Evolutionary conservation across 2,888 invertebrate species (phyloP), one percentile per base, ranked within the genome.

Genomic region (Eupelmus urozonus): DNA sequence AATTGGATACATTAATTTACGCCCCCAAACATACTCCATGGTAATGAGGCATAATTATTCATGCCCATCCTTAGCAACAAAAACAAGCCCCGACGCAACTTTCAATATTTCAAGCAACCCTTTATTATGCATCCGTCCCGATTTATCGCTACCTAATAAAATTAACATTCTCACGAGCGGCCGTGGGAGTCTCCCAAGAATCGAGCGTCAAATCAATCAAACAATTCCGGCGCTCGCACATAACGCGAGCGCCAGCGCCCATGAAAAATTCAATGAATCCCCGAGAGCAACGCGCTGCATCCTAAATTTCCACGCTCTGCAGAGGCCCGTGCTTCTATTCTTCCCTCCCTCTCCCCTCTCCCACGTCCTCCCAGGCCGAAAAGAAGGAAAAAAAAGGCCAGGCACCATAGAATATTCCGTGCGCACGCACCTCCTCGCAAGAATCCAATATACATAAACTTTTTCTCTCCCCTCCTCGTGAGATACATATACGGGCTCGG

Each of bases 371-470:
- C 59, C n/a, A n/a, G n/a, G n/a, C 3, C 45, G 23, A 45, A 70
- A 49, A 71, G 49, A 25, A 59, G 13, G n/a, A n/a, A n/a, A n/a
- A n/a, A n/a, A n/a, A n/a, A n/a, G n/a, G n/a, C n/a, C n/a, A n/a
- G 4, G 51, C 40, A 29, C 2, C n/a, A 71, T 42, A 45, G 29
- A 45, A 59, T 49, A 45, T 45, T 65, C 29, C 65, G 29, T 23
- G 27, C 27, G 51, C 25, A 18, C 40, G 27, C 59, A 25, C 40
- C 59, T n/a, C 49, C 20, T 20, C 18, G 20, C 16, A 45, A 25
- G 25, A 49, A 73, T 73, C 65, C 73, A 73, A 73, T 73, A 73
- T 73, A 73, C 73, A 65, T 65, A 65, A 66, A 57, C 65, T 65
- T 63, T 57, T 49, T n/a, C 34, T n/a, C 18, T 25, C 57, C 40